phyloP scores from a whole-genome alignment of 2,113 vertebrate species.

The Colinus virginianus region DNA sequence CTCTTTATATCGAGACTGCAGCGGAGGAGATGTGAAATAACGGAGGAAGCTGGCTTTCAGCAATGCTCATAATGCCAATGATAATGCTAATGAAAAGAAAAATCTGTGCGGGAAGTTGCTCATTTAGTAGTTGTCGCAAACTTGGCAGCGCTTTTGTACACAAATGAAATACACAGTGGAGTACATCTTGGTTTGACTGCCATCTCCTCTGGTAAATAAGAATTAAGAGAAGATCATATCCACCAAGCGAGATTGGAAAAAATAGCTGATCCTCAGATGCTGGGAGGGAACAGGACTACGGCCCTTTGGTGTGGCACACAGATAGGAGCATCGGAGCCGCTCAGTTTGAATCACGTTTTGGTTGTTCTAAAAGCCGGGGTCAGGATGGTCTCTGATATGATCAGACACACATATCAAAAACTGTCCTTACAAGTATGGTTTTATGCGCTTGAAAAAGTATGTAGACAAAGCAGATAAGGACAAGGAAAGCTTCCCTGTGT shows the following conservation, averaged over 20 bases:
- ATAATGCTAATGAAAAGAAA: neutral
- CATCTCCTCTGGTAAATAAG: neutral
- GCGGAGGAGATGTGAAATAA: neutral
- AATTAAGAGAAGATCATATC: neutral
- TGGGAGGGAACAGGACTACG: neutral
- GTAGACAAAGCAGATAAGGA: neutral
- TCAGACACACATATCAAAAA: neutral
- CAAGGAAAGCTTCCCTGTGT: neutral
- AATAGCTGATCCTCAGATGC: fast-evolving
- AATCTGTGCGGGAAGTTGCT: neutral
- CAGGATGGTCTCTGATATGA: neutral
- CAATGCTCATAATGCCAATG: neutral
- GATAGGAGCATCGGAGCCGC: neutral
- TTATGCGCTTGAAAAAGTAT: neutral
- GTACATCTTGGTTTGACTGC: neutral
- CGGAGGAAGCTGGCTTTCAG: neutral
- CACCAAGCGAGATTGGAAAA: neutral
- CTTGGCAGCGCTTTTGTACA: neutral
- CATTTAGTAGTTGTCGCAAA: neutral
- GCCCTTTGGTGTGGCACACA: neutral
- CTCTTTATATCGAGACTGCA: neutral
- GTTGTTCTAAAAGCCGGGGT: neutral
- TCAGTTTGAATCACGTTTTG: neutral
- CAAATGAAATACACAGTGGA: neutral
- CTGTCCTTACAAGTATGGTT: neutral